phyloP scores from a whole-genome alignment of 2,797 vertebrate species.

The Coracias cyanogaster region DNA sequence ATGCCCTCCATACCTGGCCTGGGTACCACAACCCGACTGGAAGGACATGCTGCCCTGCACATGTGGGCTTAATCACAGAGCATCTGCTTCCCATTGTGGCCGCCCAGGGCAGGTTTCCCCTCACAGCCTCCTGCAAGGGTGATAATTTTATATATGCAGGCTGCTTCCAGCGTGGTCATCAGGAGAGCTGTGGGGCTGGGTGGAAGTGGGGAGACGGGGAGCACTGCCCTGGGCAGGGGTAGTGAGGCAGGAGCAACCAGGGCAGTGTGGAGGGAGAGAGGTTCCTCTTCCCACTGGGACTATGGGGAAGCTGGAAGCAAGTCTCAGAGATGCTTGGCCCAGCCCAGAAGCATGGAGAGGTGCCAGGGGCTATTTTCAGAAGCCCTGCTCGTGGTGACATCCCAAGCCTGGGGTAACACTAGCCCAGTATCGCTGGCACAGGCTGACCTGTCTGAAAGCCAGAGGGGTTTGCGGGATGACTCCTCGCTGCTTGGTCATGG shows the following conservation, averaged over 20 bases:
- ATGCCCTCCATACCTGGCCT: fast-evolving
- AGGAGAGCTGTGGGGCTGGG: not conserved
- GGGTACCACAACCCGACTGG: not conserved
- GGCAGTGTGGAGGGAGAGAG: not conserved
- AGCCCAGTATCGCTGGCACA: fast-evolving
- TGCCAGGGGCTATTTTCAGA: conserved; percentile 28
- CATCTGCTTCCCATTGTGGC: conserved; percentile 72
- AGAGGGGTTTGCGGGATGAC: fast-evolving
- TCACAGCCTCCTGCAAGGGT: conserved; percentile 48
- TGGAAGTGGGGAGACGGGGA: not conserved
- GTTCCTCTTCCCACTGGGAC: not conserved
- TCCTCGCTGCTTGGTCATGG: fast-evolving
- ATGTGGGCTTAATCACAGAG: conserved; percentile 52
- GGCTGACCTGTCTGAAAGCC: fast-evolving
- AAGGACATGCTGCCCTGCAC: not conserved
- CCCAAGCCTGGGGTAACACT: fast-evolving
- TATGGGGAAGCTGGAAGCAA: not conserved
- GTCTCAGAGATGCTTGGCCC: not conserved
- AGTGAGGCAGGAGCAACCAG: fast-evolving
- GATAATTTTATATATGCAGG: conserved; percentile 54
- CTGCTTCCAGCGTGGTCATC: fast-evolving
- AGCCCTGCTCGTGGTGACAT: fast-evolving
- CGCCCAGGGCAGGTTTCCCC: conserved; percentile 27
- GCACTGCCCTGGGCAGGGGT: not conserved
- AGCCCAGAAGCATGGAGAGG: not conserved